These are phyloP conservation scores for Acanthosepion lycidas DNA, from an alignment of 2,888 invertebrate genomes.

Conservation along the genomic window DNA sequence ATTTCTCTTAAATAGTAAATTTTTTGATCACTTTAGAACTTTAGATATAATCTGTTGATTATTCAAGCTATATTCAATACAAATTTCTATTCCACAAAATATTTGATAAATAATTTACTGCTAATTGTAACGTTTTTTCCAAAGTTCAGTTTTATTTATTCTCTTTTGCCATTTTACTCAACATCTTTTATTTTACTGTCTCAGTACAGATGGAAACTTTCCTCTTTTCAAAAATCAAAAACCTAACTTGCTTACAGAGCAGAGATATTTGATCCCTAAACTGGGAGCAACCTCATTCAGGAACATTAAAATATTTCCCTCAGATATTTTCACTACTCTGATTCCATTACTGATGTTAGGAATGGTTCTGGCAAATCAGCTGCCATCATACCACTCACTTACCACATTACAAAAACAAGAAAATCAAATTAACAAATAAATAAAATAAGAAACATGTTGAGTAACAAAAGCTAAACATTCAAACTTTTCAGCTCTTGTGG, in stretches of 20 bases:
- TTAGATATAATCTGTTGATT: no score
- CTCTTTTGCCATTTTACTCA: neutral
- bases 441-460: neutral
- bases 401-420: constrained; percentile 4
- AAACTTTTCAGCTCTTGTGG: neutral
- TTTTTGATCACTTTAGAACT: no score
- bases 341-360: constrained; percentile 11
- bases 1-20: no score
- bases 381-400: neutral
- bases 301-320: constrained; percentile 3
- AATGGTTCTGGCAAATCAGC: neutral
- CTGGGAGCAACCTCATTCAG: constrained; percentile 33
- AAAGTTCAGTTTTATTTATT: neutral
- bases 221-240: neutral
- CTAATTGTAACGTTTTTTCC: no score
- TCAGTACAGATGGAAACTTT: neutral
- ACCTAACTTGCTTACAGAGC: neutral
- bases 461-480: neutral
- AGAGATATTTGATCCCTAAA: constrained; percentile 1
- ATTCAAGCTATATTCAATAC: no score
- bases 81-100: no score
- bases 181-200: neutral
- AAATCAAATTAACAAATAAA: neutral
- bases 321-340: neutral
- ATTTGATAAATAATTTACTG: no score